Evolutionary conservation across 1,140 invertebrate genomes (phyloP).

Genomic region (Octopus sinensis): DNA sequence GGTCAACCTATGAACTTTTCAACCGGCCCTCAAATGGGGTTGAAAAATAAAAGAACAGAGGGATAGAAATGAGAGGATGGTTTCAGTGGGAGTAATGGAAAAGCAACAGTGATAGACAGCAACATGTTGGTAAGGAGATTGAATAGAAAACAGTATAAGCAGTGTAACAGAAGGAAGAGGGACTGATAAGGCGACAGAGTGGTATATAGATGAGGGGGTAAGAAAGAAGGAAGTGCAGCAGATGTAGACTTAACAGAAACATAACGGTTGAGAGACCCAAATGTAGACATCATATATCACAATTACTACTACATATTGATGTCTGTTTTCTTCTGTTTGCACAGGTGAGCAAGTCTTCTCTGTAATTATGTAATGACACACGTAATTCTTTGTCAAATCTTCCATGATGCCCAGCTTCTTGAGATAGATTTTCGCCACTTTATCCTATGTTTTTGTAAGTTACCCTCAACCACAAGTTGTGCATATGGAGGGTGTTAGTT

Average conservation of each 20-base stretch:
- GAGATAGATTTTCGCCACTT: too few relatives aligned
- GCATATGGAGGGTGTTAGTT: too few relatives aligned
- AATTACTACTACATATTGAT: too few relatives aligned
- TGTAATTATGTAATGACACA: too few relatives aligned
- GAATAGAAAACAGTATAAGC: not conserved
- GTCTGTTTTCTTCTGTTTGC: too few relatives aligned
- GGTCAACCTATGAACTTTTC: too few relatives aligned
- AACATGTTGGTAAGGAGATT: not conserved
- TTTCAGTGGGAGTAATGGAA: not conserved
- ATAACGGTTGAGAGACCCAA: not conserved
- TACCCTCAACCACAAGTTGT: too few relatives aligned
- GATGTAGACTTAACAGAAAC: not conserved
- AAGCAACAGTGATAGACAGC: not conserved
- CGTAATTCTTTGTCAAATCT: too few relatives aligned
- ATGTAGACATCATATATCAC: too few relatives aligned
- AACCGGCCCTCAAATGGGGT: not conserved
- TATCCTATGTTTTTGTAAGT: too few relatives aligned
- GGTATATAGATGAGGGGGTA: not conserved
- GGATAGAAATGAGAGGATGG: not conserved
- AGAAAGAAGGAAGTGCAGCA: not conserved
- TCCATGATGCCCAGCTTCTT: too few relatives aligned
- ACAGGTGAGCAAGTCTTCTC: too few relatives aligned
- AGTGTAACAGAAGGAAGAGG: not conserved
- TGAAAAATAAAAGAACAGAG: not conserved
- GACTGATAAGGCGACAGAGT: not conserved